A percentile compares a stretch with the other conserved stretches of the same genome.
phyloP scores from a whole-genome alignment of 2,113 vertebrate genomes.

The Lota lota region DNA sequence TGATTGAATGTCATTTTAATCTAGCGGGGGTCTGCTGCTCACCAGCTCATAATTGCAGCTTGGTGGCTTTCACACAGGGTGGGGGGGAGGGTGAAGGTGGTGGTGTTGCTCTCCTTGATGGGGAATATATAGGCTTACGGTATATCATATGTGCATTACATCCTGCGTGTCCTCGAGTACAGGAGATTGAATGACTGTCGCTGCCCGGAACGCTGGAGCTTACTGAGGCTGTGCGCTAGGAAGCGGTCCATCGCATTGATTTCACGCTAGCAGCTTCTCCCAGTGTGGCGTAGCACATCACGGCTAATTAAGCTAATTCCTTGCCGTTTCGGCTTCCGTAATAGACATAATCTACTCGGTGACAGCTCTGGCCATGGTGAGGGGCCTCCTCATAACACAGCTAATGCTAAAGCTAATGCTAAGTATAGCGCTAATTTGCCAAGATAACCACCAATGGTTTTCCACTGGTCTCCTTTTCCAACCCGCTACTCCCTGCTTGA shows the following conservation, averaged over 20 bases:
- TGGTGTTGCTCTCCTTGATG: conserved; percentile 13
- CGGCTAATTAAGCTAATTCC: too few relatives aligned
- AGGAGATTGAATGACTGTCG: too few relatives aligned
- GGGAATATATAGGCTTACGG: conserved; percentile 41
- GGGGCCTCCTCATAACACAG: not conserved
- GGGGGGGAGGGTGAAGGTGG: not conserved
- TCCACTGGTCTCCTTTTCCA: conserved; percentile 41
- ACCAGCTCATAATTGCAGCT: conserved; percentile 42
- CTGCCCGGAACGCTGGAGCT: too few relatives aligned
- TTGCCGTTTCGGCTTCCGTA: too few relatives aligned
- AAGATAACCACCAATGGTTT: conserved; percentile 47
- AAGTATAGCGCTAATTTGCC: conserved; percentile 44
- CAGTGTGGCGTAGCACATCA: too few relatives aligned
- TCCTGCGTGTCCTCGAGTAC: too few relatives aligned
- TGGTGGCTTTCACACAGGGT: conserved; percentile 34
- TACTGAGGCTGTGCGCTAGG: too few relatives aligned
- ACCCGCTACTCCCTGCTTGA: conserved; percentile 36
- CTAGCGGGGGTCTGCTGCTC: conserved; percentile 34
- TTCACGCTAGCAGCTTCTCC: too few relatives aligned
- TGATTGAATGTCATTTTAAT: conserved; percentile 45
- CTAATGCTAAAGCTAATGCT: conserved; percentile 5
- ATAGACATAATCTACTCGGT: not conserved
- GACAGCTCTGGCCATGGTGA: not conserved
- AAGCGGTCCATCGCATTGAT: too few relatives aligned
- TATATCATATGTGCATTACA: conserved; percentile 17